Percentiles rank a stretch among this genome's conserved stretches.
Conservation (phyloP, 2,113 vertebrate species). For the Leucoraja erinaceus region DNA sequence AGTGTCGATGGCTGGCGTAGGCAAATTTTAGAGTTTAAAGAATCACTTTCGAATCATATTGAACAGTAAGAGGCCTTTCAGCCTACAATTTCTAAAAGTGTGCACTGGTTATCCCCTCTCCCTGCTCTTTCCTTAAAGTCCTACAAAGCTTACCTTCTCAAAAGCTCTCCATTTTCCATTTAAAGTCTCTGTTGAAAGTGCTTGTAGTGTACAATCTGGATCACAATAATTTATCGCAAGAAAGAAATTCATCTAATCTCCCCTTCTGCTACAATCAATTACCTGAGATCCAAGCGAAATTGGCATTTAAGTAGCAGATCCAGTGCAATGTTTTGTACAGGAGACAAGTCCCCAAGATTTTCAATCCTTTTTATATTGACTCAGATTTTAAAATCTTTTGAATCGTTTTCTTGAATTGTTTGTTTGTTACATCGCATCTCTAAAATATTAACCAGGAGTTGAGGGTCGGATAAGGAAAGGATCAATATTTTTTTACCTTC, state of each 20-base stretch:
- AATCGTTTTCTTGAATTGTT: not conserved
- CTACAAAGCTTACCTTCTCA: not conserved
- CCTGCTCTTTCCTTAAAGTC: not conserved
- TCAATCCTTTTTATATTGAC: slow-evolving; percentile 1
- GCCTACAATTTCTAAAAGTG: not conserved
- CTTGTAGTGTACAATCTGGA: not conserved
- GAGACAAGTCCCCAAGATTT: not conserved
- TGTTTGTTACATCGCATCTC: not conserved
- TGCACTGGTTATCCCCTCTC: not conserved
- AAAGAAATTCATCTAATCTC: not conserved
- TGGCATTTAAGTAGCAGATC: no score
- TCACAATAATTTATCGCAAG: not conserved
- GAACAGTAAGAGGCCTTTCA: not conserved
- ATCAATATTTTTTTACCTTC: not conserved
- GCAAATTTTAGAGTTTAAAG: no score
- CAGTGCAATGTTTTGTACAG: not conserved
- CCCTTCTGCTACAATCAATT: not conserved
- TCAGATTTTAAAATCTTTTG: not conserved
- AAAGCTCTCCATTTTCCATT: not conserved
- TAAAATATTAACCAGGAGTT: not conserved
- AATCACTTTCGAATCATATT: not conserved
- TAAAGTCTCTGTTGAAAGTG: not conserved
- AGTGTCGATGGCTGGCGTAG: no score
- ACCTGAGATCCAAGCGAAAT: not conserved
- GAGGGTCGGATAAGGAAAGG: no score